Base-by-base conservation (phyloP, 2,888 invertebrate genomes). In the Lithophane socia region DNA sequence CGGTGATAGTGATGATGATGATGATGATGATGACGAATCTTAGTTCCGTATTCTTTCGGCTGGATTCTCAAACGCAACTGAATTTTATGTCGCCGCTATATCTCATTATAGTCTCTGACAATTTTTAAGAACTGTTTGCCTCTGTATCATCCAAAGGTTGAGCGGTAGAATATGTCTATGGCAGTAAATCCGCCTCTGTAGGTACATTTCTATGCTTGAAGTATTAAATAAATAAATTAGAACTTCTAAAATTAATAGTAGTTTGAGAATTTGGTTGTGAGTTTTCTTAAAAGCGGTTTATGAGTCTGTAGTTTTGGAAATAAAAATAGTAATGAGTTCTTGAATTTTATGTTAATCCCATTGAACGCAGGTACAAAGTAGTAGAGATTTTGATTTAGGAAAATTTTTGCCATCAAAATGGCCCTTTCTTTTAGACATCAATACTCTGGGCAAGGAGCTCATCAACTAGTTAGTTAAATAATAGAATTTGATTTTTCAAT, bases 291-390 rank as follows among this genome's bases (percentile, higher is more conserved):
- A n/a, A 7, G 52, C 42, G 74, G 10, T 21, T 52, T 52, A 24
- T 8, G 12, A 29, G 8, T 4, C 16, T 54, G 44, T 56, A n/a
- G 29, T 44, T 73, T 72, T 72, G 44, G 44, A 72, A 73, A 29
- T 13, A 56, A 78, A 78, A 74, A 52, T 47, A 16, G 18, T n/a
- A 56, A 70, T 60, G 29, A 16, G 37, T 60, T 54, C 7, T 44
- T 60, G 7, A 12, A 58, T 13, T 65, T 47, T 18, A n/a, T 65
- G 12, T 60, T 49, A 4, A 52, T 42, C 1, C 7, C 2, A 8
- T 16, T 42, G 13, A 52, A 18, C 24, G 12, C 12, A 24, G 18
- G 24, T 49, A 24, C 8, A 52, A 7, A 21, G 42, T n/a, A 42
- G 1, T 29, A 37, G 10, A 44, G n/a, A 0, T 18, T 24, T 65